Base-by-base conservation (phyloP, 2,797 vertebrate species). In the Geotrypetes seraphini region DNA sequence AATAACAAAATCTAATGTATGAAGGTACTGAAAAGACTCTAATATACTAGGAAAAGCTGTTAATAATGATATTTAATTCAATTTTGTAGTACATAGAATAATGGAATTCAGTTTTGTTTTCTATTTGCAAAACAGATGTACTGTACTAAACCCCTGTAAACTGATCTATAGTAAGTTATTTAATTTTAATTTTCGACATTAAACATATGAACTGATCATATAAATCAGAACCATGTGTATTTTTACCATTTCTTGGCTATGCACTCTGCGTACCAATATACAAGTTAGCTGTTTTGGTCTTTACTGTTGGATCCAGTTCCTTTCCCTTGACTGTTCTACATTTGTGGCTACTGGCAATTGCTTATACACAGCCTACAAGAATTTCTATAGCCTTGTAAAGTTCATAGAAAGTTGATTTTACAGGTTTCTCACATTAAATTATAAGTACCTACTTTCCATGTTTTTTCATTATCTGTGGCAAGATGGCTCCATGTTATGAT, bases 81-180 rank as follows among this genome's bases (percentile, higher is more conserved):
- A 76, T 62, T 80, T 71, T 66, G 55, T 66, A 24, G 67, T 78
- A 81, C 74, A 66, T 68, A 73, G 78, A 85, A 83, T 70, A 78
- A 84, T 60, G 66, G 72, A 58, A 57, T 80, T 64, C 49, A 38
- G 67, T 83, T 80, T 83, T 78, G 76, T 81, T 82, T 84, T 83
- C 63, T 61, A 60, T 64, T 82, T 83, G 79, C 75, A 52, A 80
- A 81, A 71, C 83, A 84, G 83, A 85, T 80, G 75, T 72, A 62
- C 51, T 80, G 75, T 72, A 62, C 51, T 55, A 73, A 81, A 81
- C 80, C 74, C 69, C 50, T 76, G 78, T 77, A 80, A 86, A 81
- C 55, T 63, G 77, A 78, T 84, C 72, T 71, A 50, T 40, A 41
- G 59, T 55, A 67, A 76, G 39, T 30, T 69, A 63, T 65, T 73